Evolutionary conservation across 2,797 vertebrate genomes (phyloP), one percentile per base, ranked within the genome.

Genomic region (Enteromius viviparus): DNA sequence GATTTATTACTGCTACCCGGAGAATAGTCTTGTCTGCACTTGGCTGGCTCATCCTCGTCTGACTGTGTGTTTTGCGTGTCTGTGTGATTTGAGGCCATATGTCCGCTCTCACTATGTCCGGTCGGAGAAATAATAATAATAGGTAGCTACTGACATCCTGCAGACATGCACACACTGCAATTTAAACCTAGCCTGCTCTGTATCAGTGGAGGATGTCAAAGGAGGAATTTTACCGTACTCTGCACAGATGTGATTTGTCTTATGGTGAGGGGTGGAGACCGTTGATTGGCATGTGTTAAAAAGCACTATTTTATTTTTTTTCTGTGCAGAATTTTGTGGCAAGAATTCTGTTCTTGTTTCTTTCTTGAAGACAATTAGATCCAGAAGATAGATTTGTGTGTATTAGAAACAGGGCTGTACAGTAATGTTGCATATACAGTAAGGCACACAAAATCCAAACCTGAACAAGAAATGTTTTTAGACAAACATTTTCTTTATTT

Each of bases 111-210:
- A 10, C n/a, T 83, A 37, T 83, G 64, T 75, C 76, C 72, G 68
- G 81, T 68, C 15, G 51, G 72, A 80, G 58, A 77, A 76, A 53
- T 65, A 47, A 66, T 85, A 77, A 77, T 88, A 86, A 88, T 80
- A 88, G 85, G 80, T 84, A 75, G 71, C 49, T 83, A 7, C 76
- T 85, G 85, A 87, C 85, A 86, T 86, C 71, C 62, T 84, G 74
- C 81, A 76, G 71, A 83, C 85, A 58, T 83, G 69, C 81, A 72
- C 76, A 83, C 87, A 65, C 84, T 86, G 77, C 85, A 88, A 88
- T 88, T 88, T 84, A 47, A 69, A 58, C 14, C 42, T 51, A 21
- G n/a, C 75, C 85, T 86, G 85, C 76, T 80, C 82, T 83, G 80
- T 62, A 83, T 86, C 72, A 58, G 37, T 4, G 60, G 76, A 66